phyloP scores from a whole-genome alignment of 2,797 vertebrate species.

The Poecilia gillii region DNA sequence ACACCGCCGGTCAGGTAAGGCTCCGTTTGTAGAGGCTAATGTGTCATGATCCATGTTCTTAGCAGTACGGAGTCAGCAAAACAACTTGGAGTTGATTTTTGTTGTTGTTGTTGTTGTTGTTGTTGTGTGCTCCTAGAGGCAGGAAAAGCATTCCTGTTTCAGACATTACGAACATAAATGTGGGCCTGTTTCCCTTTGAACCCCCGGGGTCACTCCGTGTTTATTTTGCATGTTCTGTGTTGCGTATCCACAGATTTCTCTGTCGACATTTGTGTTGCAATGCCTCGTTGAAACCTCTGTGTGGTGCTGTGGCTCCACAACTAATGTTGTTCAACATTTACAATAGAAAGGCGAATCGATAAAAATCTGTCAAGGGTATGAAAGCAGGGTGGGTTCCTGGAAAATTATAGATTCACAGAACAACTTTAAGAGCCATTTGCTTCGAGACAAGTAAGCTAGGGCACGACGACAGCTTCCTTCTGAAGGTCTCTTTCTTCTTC shows the following conservation, averaged over 20 bases:
- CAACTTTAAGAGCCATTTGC: not conserved
- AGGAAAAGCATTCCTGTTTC: not conserved
- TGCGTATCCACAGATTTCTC: not conserved
- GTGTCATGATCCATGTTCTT: not conserved
- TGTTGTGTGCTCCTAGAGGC: not conserved
- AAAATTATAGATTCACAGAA: not conserved
- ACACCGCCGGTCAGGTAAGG: constrained; percentile 68
- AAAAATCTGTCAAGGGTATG: not conserved
- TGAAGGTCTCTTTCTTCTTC: constrained; percentile 2
- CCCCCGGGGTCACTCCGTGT: not conserved
- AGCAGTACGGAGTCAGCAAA: not conserved
- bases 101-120: not conserved
- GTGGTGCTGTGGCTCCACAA: constrained; percentile 41
- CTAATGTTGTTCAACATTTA: not conserved
- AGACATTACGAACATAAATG: not conserved
- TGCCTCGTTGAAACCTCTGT: constrained; percentile 39
- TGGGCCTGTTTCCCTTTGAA: not conserved
- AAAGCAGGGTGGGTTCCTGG: not conserved
- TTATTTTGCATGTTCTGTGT: not conserved
- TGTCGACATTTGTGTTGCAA: constrained; percentile 31
- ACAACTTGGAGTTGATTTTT: not conserved
- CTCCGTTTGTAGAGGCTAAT: constrained; percentile 6
- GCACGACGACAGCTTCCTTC: not conserved
- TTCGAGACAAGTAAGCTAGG: not conserved
- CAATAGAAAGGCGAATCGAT: not conserved